A percentile compares a stretch with the other conserved stretches of the same genome.
Conservation (phyloP, 2,113 vertebrate genomes). For the Sphyrna mokarran region DNA sequence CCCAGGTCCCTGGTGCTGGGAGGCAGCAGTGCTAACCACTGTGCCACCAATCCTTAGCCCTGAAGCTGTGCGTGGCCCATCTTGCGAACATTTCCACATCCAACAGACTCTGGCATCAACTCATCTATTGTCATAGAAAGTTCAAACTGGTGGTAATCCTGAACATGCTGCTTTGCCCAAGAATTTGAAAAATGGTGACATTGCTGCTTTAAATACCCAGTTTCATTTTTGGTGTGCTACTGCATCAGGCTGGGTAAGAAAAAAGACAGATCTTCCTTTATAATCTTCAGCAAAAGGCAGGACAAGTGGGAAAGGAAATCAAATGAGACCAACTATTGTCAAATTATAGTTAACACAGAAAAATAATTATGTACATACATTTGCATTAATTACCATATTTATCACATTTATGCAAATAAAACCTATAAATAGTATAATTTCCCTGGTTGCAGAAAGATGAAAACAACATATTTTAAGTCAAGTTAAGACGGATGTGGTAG, state of each 20-base stretch:
- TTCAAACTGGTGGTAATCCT: neutral
- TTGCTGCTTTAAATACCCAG: neutral
- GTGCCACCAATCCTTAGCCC: neutral
- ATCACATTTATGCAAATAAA: slow-evolving; percentile 31
- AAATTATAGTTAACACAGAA: slow-evolving; percentile 32
- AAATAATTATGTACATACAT: slow-evolving; percentile 28
- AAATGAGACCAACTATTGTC: slow-evolving; percentile 34
- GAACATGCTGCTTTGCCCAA: neutral
- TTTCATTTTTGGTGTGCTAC: too few species aligned
- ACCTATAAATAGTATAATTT: slow-evolving; percentile 24
- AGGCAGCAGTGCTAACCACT: too few species aligned
- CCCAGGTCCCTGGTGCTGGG: too few species aligned
- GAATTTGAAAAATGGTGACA: neutral
- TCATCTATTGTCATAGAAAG: neutral
- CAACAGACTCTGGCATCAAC: neutral
- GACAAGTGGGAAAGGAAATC: neutral
- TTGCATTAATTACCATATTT: slow-evolving; percentile 29
- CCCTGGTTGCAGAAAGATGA: neutral
- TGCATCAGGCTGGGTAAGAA: neutral
- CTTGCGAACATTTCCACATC: neutral
- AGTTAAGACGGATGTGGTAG: slow-evolving; percentile 28
- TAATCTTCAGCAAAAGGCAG: neutral
- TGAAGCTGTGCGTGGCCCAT: neutral
- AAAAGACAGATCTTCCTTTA: neutral
- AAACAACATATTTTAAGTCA: slow-evolving; percentile 16